Percentiles rank a stretch among this genome's conserved stretches.
phyloP scores from a whole-genome alignment of 2,888 invertebrate species.

The Macaria liturata region DNA sequence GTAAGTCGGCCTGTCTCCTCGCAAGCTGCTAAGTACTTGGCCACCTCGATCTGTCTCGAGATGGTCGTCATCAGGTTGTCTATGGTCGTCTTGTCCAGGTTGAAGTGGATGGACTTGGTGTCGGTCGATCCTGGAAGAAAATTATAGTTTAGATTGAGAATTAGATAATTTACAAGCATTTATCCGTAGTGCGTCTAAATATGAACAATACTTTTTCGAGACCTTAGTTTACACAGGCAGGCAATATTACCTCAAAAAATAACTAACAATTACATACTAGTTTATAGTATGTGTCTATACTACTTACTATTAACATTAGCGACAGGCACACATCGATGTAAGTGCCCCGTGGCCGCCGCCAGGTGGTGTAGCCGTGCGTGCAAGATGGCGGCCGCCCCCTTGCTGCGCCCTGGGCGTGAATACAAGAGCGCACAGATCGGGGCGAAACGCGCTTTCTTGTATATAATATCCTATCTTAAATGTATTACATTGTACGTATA shows the following conservation, averaged over 20 bases:
- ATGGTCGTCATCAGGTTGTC: constrained; percentile 91
- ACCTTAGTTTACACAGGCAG: too few relatives aligned
- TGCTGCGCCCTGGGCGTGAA: constrained; percentile 81
- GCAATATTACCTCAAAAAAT: too few relatives aligned
- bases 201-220: too few relatives aligned
- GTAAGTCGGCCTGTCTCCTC: constrained; percentile 81
- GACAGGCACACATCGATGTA: constrained; percentile 79
- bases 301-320: constrained; percentile 51
- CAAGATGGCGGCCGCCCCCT: constrained; percentile 81
- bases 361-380: constrained; percentile 81
- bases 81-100: constrained; percentile 87
- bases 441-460: constrained; percentile 87
- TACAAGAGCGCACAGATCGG: constrained; percentile 92
- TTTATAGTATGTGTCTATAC: background rate
- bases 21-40: constrained; percentile 87
- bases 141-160: background rate
- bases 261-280: too few relatives aligned
- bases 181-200: too few relatives aligned
- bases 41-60: constrained; percentile 90
- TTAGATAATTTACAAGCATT: background rate
- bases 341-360: constrained; percentile 85
- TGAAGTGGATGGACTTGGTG: constrained; percentile 85
- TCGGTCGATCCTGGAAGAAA: constrained; percentile 66
- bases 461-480: too few relatives aligned
- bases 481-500: too few relatives aligned